Evolutionary conservation across 1,140 invertebrate genomes (phyloP).

Genomic region (Cydia fagiglandana): DNA sequence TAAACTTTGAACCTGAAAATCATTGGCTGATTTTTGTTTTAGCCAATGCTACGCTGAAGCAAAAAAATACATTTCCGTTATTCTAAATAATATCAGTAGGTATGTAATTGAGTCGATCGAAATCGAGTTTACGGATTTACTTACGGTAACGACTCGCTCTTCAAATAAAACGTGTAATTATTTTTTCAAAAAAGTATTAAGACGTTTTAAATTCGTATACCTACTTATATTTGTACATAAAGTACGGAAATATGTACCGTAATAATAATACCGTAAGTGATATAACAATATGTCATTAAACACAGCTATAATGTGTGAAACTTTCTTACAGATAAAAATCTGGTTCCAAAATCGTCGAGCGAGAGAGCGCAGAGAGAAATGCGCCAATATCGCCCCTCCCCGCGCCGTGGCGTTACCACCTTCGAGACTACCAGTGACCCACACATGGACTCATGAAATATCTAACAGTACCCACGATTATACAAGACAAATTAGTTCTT

Average conservation of each 20-base stretch:
- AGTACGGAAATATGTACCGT: not conserved
- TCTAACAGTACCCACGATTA: not conserved
- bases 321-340: conserved; percentile 83
- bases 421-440: conserved; percentile 33
- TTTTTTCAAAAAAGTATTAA: no score
- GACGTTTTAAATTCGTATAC: not conserved
- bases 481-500: conserved; percentile 6
- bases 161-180: not conserved
- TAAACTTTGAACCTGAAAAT: no score
- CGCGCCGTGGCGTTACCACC: conserved; percentile 56
- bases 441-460: not conserved
- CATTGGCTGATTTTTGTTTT: no score
- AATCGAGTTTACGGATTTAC: not conserved
- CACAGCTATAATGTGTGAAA: conserved; percentile 19
- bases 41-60: no score
- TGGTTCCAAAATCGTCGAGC: conserved; percentile 89
- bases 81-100: no score
- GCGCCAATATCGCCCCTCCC: conserved; percentile 53
- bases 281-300: not conserved
- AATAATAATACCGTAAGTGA: not conserved
- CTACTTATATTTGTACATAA: not conserved
- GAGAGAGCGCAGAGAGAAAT: conserved; percentile 82
- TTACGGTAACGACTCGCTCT: not conserved
- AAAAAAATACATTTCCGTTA: no score
- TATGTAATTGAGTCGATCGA: no score